phyloP scores from a whole-genome alignment of 2,888 invertebrate species.

The Azorinus chamasolen region DNA sequence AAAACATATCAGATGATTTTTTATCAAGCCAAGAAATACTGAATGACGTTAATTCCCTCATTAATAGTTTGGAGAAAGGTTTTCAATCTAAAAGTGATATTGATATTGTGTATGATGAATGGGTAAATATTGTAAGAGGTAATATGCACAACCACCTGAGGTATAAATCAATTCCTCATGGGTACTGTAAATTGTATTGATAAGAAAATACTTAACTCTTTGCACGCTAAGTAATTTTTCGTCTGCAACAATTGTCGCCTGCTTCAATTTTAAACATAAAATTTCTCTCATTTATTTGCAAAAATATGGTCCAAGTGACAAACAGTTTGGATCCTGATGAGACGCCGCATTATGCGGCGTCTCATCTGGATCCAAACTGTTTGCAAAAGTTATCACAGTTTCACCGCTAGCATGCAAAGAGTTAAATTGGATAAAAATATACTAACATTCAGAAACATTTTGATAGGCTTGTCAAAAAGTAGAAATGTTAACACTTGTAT shows the following conservation, averaged over 20 bases:
- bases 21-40: background rate
- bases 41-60: slow-evolving; percentile 7
- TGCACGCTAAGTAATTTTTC: too few relatives aligned
- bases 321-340: too few relatives aligned
- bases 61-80: slow-evolving; percentile 22
- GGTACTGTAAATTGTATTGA: background rate
- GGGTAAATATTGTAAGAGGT: slow-evolving; percentile 22
- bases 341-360: too few relatives aligned
- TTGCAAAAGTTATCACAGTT: too few relatives aligned
- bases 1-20: slow-evolving; percentile 23
- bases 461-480: slow-evolving; percentile 30
- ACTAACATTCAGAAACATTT: slow-evolving; percentile 29
- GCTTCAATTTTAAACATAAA: too few relatives aligned
- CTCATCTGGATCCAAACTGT: too few relatives aligned
- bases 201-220: too few relatives aligned
- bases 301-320: too few relatives aligned
- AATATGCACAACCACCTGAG: slow-evolving; percentile 19
- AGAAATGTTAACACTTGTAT: slow-evolving; percentile 31
- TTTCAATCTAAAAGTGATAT: slow-evolving; percentile 25
- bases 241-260: too few relatives aligned
- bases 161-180: background rate
- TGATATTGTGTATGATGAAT: slow-evolving; percentile 30
- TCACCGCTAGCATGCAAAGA: too few relatives aligned
- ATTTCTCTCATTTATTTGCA: too few relatives aligned
- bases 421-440: too few relatives aligned